A percentile compares a stretch with the other conserved stretches of the same genome.
Evolutionary conservation across 2,797 vertebrate genomes (phyloP).

Genomic region (Tauraco hartlaubi): DNA sequence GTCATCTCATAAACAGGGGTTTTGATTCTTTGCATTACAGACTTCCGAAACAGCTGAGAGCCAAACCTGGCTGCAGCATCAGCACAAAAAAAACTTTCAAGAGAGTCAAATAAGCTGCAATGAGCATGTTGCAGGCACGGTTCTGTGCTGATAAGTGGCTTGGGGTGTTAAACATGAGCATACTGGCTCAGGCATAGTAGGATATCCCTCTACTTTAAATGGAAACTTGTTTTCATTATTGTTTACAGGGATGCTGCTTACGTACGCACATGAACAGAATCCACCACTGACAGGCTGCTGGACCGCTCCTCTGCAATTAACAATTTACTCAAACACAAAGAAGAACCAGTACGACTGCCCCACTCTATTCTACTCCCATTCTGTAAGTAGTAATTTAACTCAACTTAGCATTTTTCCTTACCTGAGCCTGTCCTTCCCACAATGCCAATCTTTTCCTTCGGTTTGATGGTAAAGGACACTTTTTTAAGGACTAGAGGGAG

Average conservation of each 20-base stretch:
- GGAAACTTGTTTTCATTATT: not conserved
- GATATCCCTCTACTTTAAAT: not conserved
- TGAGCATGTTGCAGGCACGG: rapidly evolving
- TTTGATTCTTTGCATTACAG: not conserved
- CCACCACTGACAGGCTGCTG: not conserved
- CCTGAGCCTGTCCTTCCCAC: slow-evolving; percentile 94
- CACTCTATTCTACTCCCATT: not conserved
- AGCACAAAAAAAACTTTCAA: not conserved
- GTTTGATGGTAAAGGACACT: slow-evolving; percentile 90
- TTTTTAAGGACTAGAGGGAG: slow-evolving; percentile 92
- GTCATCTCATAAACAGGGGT: not conserved
- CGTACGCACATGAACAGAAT: not conserved
- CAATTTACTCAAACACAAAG: not conserved
- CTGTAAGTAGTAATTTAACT: not conserved
- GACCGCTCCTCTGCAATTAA: not conserved
- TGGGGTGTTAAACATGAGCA: not conserved
- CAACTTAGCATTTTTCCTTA: slow-evolving; percentile 30
- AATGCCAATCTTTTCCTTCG: slow-evolving; percentile 94
- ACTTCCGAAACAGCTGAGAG: not conserved
- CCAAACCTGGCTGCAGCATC: not conserved
- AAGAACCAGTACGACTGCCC: not conserved
- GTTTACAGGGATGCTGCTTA: not conserved
- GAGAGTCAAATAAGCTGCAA: not conserved
- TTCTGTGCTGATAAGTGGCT: not conserved
- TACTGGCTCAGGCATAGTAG: not conserved